phyloP scores from a whole-genome alignment of 2,888 invertebrate species.

The Idaea dimidiata region DNA sequence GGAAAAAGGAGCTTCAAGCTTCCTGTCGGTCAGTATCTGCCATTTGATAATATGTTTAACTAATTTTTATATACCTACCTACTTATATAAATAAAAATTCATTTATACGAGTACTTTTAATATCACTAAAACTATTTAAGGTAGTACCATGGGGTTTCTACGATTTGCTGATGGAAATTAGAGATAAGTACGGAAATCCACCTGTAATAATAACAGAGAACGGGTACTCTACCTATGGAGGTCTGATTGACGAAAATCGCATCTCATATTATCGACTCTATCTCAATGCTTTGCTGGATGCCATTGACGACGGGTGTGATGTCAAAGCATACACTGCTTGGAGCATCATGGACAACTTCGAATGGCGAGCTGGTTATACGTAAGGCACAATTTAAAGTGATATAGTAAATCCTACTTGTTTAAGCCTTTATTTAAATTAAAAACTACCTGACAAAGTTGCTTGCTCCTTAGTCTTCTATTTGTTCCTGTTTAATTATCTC shows the following conservation, averaged over 20 bases:
- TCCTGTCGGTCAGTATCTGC: neutral
- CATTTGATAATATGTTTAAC: neutral
- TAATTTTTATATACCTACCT: too few species aligned
- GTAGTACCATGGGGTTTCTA: slow-evolving; percentile 73
- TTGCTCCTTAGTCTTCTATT: too few species aligned
- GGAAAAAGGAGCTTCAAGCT: slow-evolving; percentile 37
- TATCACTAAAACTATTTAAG: neutral
- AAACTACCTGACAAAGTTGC: too few species aligned
- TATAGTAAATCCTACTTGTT: too few species aligned
- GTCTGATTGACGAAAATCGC: slow-evolving; percentile 55
- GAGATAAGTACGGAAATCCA: slow-evolving; percentile 65
- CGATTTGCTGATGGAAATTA: slow-evolving; percentile 68
- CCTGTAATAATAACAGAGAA: slow-evolving; percentile 78
- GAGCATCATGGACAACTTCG: slow-evolving; percentile 82
- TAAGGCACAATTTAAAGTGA: too few species aligned
- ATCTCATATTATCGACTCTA: slow-evolving; percentile 51
- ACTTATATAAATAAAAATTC: too few species aligned
- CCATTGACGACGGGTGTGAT: slow-evolving; percentile 53
- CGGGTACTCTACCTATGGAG: slow-evolving; percentile 47
- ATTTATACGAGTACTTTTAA: too few species aligned
- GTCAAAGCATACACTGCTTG: slow-evolving; percentile 73
- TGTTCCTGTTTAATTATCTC: too few species aligned
- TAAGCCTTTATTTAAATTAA: too few species aligned
- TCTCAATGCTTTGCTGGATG: slow-evolving; percentile 50
- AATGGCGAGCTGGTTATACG: slow-evolving; percentile 77